Base-by-base conservation (phyloP, 2,113 vertebrate species). In the Tinamus guttatus region DNA sequence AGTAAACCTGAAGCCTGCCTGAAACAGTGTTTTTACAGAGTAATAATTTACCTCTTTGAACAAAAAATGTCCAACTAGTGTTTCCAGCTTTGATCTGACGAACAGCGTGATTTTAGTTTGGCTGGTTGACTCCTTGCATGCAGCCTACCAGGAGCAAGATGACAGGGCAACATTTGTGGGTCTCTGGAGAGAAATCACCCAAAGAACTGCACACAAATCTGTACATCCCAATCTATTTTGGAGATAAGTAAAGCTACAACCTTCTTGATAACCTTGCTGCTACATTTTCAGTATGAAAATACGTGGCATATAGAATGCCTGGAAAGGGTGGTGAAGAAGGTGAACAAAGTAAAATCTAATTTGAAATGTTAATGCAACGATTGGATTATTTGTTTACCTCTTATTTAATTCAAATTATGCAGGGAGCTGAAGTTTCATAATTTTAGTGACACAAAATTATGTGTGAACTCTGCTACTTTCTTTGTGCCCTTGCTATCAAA, bases 341-440 rank as follows among this genome's bases (percentile, higher is more conserved):
- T 30, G 41, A 59, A 91, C 68, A 62, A 19, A 84, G 36, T 49
- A 76, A 81, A 84, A 64, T 28, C 11, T 17, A 68, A 81, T 65
- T 79, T 30, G 45, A 79, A 67, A 25, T 28, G 41, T 12, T 79
- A 85, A 78, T 54, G 51, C 32, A 69, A 67, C 16, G 13, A 21
- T 10, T 76, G 36, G 30, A 58, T 73, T 64, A 71, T 67, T 85
- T 90, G 36, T 86, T 95, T 92, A 69, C 58, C 27, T 81, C 76
- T 64, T 45, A 25, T 52, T 81, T 81, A 74, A 85, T 67, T 82
- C 68, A 88, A 76, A 56, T 64, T 20, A 71, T 78, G 51, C 17
- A 84, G 59, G 59, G 70, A 81, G 34, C 28, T 36, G 40, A 49
- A 78, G 8, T 47, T 67, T 67, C 65, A 45, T 58, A 24, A 87